Conservation (phyloP, 1,140 invertebrate genomes). For the Drosophila busckii region DNA sequence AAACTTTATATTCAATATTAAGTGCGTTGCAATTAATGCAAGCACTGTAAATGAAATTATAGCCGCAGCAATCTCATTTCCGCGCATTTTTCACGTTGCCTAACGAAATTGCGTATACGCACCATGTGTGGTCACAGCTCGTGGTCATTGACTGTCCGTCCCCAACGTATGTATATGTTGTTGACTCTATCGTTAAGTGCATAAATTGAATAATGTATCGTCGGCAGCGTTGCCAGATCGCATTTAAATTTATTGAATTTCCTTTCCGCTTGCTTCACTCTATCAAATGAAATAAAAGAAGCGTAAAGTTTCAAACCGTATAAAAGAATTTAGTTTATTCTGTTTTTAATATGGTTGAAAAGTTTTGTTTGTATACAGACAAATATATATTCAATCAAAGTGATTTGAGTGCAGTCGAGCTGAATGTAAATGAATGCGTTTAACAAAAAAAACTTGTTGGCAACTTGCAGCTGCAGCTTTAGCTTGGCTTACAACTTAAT, state of each 20-base stretch:
- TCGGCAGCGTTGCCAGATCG: slow-evolving; percentile 41
- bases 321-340: too few species aligned
- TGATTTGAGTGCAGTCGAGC: slow-evolving; percentile 36
- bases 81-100: slow-evolving; percentile 40
- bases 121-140: slow-evolving; percentile 40
- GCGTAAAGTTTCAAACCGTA: background rate
- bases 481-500: slow-evolving; percentile 37
- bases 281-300: background rate
- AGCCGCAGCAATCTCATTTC: slow-evolving; percentile 64
- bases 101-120: slow-evolving; percentile 71
- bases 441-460: slow-evolving; percentile 24
- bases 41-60: slow-evolving; percentile 39
- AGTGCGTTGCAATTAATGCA: slow-evolving; percentile 28
- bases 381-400: slow-evolving; percentile 39
- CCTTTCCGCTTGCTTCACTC: background rate
- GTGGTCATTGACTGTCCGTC: too few species aligned
- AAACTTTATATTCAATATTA: too few species aligned
- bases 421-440: slow-evolving; percentile 33
- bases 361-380: too few species aligned
- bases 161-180: slow-evolving; percentile 7
- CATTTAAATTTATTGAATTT: slow-evolving; percentile 57
- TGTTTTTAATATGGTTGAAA: too few species aligned
- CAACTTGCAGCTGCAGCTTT: background rate
- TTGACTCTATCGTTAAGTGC: slow-evolving; percentile 64
- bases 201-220: slow-evolving; percentile 62